Evolutionary conservation across 2,113 vertebrate genomes (phyloP), one percentile per base, ranked within the genome.

Genomic region (Nansenia antarctica): DNA sequence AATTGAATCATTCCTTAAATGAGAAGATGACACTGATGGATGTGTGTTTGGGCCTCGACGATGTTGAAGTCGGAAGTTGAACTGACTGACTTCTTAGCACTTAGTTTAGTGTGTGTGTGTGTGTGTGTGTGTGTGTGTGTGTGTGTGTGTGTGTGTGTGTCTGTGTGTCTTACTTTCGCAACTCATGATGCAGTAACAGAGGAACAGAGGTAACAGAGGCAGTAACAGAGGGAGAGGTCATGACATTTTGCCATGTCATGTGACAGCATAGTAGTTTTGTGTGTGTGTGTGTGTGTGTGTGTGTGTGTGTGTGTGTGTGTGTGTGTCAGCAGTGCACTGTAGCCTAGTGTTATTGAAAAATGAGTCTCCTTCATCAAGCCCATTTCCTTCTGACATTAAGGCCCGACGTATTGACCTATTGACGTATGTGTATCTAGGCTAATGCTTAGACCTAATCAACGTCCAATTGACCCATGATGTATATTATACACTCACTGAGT

Each of bases 121-220:
- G 22, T 45, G 20, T 15, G 30, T 22, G 35, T 72, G 63, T 52
- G 35, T 70, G 22, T 47, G 66, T 24, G 63, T 67, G 47, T 57
- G 54, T 54, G 12, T 52, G 39, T 62, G 11, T 37, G 20, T n/a
- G 6, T 22, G 58, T 3, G 22, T 45, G 20, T 15, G 30, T 22
- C 22, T 72, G 63, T 52, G 35, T 70, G 22, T 47, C n/a, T n/a
- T n/a, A n/a, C n/a, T n/a, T n/a, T n/a, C n/a, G n/a, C n/a, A n/a
- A n/a, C n/a, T n/a, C n/a, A n/a, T n/a, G n/a, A n/a, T n/a, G n/a
- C n/a, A n/a, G n/a, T n/a, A n/a, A n/a, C n/a, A n/a, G n/a, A n/a
- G n/a, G n/a, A n/a, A n/a, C n/a, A n/a, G n/a, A n/a, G n/a, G n/a
- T n/a, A n/a, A n/a, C n/a, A n/a, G n/a, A n/a, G n/a, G n/a, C n/a